These are phyloP conservation scores for Heliconius cydno DNA, from an alignment of 2,888 invertebrate genomes.

Conservation along the genomic window DNA sequence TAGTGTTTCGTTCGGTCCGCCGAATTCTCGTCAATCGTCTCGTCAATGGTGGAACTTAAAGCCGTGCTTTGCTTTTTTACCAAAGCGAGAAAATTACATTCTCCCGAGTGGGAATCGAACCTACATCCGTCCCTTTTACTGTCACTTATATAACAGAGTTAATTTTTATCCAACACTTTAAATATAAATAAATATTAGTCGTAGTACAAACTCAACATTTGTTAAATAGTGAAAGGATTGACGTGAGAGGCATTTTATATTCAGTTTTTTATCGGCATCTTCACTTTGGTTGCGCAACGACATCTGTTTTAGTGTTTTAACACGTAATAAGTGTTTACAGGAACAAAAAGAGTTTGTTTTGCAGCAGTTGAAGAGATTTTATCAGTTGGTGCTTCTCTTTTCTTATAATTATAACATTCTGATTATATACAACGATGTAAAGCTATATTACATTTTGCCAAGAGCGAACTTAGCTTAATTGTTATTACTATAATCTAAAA, in stretches of 20 bases:
- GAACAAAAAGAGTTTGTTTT: slow-evolving; percentile 9
- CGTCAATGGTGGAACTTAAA: no score
- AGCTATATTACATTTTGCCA: background rate
- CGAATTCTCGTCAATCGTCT: no score
- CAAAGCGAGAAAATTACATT: no score
- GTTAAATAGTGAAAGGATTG: slow-evolving; percentile 34
- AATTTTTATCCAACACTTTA: background rate
- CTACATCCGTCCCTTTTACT: no score
- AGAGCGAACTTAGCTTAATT: background rate
- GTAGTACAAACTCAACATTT: slow-evolving; percentile 6
- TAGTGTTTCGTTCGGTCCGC: no score
- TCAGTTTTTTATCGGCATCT: slow-evolving; percentile 10
- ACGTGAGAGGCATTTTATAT: slow-evolving; percentile 19
- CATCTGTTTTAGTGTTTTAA: slow-evolving; percentile 19
- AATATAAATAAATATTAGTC: background rate
- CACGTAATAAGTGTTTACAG: slow-evolving; percentile 3
- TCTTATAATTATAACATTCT: background rate
- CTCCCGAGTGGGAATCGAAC: no score
- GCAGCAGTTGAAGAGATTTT: slow-evolving; percentile 4
- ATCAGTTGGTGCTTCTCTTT: background rate
- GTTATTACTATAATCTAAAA: background rate
- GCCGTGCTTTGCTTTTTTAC: no score
- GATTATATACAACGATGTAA: background rate
- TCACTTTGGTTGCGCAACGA: slow-evolving; percentile 18
- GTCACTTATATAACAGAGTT: no score